A percentile compares a stretch with the other conserved stretches of the same genome.
Evolutionary conservation across 2,888 invertebrate genomes (phyloP).

Genomic region (Hirtodrosophila trivittata): DNA sequence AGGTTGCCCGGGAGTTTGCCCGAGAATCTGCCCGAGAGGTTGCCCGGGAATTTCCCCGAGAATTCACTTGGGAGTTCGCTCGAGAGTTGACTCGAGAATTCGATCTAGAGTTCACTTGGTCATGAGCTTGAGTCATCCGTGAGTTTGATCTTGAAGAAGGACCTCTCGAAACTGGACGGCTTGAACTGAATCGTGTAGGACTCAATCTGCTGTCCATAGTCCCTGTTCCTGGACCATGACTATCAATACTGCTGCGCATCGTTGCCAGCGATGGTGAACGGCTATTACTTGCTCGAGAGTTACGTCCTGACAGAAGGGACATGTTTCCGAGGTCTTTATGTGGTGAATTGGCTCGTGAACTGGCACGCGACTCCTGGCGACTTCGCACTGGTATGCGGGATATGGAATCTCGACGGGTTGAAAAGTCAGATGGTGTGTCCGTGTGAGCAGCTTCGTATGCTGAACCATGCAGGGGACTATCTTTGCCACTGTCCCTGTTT

Average conservation of each 20-base stretch:
- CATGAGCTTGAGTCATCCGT: conserved; percentile 73
- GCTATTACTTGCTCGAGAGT: conserved; percentile 67
- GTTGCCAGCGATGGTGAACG: conserved; percentile 72
- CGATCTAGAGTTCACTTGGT: conserved; percentile 13
- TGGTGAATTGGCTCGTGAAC: conserved; percentile 71
- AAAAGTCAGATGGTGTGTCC: conserved; percentile 61
- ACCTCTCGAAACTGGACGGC: conserved; percentile 70
- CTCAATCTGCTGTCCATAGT: conserved; percentile 36
- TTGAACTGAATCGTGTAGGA: conserved; percentile 58
- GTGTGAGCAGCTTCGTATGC: conserved; percentile 56
- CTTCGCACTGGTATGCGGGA: conserved; percentile 82
- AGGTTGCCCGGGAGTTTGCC: neutral
- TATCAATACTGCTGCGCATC: conserved; percentile 40
- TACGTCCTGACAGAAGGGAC: conserved; percentile 61
- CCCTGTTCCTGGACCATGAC: conserved; percentile 29
- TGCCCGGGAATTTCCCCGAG: conserved; percentile 27
- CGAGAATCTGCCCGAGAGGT: neutral
- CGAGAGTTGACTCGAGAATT: conserved; percentile 33
- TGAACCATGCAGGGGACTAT: conserved; percentile 69
- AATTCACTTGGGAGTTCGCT: conserved; percentile 25
- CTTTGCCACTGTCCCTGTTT: conserved; percentile 81
- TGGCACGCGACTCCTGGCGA: conserved; percentile 54
- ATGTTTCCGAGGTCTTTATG: conserved; percentile 64
- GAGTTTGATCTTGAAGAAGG: conserved; percentile 65
- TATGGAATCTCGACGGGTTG: conserved; percentile 74